Percentiles rank a stretch among this genome's conserved stretches.
Evolutionary conservation across 2,888 invertebrate genomes (phyloP).

Genomic region (Dolichopus griseipennis): DNA sequence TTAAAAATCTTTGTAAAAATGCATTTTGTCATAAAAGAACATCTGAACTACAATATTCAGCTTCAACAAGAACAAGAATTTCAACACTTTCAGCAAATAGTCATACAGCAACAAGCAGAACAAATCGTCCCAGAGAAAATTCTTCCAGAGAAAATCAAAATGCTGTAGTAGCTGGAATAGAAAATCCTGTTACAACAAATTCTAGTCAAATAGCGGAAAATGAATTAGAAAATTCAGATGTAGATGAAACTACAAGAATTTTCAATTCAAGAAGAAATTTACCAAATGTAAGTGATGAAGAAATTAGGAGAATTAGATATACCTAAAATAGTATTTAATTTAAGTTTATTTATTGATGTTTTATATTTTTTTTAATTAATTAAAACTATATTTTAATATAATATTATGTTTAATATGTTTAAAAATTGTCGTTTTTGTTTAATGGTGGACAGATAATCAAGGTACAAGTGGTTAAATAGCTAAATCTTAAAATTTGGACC

Average conservation of each 20-base stretch:
- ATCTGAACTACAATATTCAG: not conserved
- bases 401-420: too few relatives aligned
- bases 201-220: not conserved
- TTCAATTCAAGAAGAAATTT: not conserved
- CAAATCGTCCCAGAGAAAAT: not conserved
- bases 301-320: too few relatives aligned
- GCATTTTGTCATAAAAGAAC: conserved; percentile 14
- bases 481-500: too few relatives aligned
- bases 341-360: too few relatives aligned
- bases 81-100: not conserved
- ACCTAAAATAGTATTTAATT: not conserved
- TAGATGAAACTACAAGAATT: conserved; percentile 13
- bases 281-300: not conserved
- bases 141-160: too few relatives aligned
- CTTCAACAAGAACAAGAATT: not conserved
- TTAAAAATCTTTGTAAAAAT: conserved; percentile 23
- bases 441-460: too few relatives aligned
- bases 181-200: not conserved
- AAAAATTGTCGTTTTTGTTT: too few relatives aligned
- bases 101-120: not conserved
- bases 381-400: too few relatives aligned
- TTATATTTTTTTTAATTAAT: too few relatives aligned
- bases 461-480: too few relatives aligned
- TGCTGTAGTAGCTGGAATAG: not conserved
- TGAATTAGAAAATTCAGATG: conserved; percentile 17